Conservation (phyloP, 1,140 invertebrate species). For the Brachionus rubens region DNA sequence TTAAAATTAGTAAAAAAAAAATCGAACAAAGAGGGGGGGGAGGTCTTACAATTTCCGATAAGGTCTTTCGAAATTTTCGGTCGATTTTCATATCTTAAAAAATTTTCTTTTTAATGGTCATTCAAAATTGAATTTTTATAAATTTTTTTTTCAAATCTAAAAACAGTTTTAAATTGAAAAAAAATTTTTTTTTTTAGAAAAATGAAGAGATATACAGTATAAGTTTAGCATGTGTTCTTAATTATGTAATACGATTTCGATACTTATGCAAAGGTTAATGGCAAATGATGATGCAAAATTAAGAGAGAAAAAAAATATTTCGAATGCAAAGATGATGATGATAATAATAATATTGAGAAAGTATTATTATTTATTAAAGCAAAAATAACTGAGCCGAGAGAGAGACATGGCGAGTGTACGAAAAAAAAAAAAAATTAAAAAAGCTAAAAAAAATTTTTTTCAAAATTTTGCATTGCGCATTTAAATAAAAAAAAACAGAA, state of each 20-base stretch:
- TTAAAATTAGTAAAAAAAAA: constrained; percentile 10
- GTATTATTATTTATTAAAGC: too few species aligned
- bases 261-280: too few species aligned
- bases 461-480: constrained; percentile 30
- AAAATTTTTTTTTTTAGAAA: not conserved
- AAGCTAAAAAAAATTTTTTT: not conserved
- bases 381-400: too few species aligned
- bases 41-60: constrained; percentile 74
- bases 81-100: constrained; percentile 75
- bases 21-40: not conserved
- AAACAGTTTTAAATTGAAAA: constrained; percentile 2
- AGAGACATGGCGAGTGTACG: not conserved
- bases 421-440: not conserved
- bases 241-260: too few species aligned
- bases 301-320: too few species aligned
- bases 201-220: too few species aligned
- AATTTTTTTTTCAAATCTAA: not conserved
- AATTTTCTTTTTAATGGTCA: constrained; percentile 6
- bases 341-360: too few species aligned
- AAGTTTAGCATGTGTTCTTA: too few species aligned
- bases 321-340: too few species aligned
- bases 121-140: not conserved
- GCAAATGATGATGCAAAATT: too few species aligned
- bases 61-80: constrained; percentile 79
- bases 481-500: not conserved